Percentiles rank a stretch among this genome's conserved stretches.
Conservation (phyloP, 2,797 vertebrate genomes). For the Meriones psammophilus region DNA sequence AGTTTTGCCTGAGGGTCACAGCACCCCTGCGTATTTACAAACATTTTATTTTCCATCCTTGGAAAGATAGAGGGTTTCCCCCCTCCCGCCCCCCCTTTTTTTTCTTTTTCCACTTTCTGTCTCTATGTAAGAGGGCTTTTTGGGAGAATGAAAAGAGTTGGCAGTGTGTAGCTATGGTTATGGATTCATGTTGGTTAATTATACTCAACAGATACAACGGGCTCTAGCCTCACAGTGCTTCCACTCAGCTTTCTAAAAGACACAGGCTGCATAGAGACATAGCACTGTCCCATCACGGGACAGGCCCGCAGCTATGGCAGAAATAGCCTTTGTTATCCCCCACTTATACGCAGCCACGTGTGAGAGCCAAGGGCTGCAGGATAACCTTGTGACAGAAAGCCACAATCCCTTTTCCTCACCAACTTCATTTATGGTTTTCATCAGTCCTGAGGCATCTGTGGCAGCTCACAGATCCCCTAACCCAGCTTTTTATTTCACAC, state of each 20-base stretch:
- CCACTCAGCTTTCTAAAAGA: conserved; percentile 36
- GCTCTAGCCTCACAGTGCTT: background rate
- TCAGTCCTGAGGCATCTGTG: conserved; percentile 48
- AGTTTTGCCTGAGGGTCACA: conserved; percentile 30
- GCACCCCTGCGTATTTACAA: background rate
- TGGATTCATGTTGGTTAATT: background rate
- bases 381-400: conserved; percentile 34
- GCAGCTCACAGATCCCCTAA: conserved; percentile 30
- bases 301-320: background rate
- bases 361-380: conserved; percentile 24
- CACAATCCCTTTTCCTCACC: background rate
- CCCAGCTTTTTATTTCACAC: conserved; percentile 68
- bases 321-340: background rate
- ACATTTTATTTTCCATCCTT: conserved; percentile 45
- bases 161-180: background rate
- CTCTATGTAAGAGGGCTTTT: conserved; percentile 36
- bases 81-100: too few relatives aligned
- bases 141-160: background rate
- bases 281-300: background rate
- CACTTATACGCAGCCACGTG: background rate
- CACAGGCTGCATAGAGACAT: background rate
- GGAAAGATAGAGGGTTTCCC: background rate
- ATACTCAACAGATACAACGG: conserved; percentile 6
- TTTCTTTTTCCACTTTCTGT: background rate
- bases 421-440: conserved; percentile 66